These are phyloP conservation scores for Erinaceus europaeus DNA, from an alignment of 2,113 vertebrate genomes.

Conservation along the genomic window DNA sequence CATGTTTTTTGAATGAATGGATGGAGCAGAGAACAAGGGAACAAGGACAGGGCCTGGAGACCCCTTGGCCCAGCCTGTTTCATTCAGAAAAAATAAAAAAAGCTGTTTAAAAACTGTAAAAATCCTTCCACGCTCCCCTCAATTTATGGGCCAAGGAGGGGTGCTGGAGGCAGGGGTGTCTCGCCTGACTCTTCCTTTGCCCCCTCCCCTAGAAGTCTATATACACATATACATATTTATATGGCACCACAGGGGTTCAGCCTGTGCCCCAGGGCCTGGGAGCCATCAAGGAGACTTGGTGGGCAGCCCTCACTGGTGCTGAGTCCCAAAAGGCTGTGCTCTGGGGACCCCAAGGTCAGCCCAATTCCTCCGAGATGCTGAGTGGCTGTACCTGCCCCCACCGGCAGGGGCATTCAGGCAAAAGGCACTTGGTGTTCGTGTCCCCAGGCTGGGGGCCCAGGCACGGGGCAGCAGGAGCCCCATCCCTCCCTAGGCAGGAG, in stretches of 20 bases:
- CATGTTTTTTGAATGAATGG: constrained; percentile 24
- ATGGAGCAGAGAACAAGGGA: neutral
- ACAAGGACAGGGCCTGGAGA: neutral
- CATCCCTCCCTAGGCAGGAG: constrained; percentile 1
- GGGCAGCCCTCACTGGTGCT: neutral
- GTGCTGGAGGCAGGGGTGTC: neutral
- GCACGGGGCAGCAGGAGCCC: neutral
- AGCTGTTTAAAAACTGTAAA: constrained; percentile 72
- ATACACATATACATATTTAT: constrained; percentile 81
- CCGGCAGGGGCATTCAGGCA: neutral
- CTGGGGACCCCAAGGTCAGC: too few species aligned
- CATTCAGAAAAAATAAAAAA: constrained; percentile 69
- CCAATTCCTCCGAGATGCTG: too few species aligned
- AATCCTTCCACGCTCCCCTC: constrained; percentile 64
- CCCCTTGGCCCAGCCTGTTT: constrained; percentile 44
- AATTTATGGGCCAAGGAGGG: constrained; percentile 57
- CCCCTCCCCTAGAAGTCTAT: constrained; percentile 68
- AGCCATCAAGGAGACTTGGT: neutral
- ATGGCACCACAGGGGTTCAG: constrained; percentile 60
- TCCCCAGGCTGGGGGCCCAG: constrained; percentile 25
- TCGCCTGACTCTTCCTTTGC: neutral
- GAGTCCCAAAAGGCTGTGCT: neutral
- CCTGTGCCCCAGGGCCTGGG: neutral
- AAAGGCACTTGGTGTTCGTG: constrained; percentile 67
- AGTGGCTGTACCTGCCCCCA: too few species aligned